phyloP scores from a whole-genome alignment of 1,140 invertebrate species.

The Ctenoplectra terminalis region DNA sequence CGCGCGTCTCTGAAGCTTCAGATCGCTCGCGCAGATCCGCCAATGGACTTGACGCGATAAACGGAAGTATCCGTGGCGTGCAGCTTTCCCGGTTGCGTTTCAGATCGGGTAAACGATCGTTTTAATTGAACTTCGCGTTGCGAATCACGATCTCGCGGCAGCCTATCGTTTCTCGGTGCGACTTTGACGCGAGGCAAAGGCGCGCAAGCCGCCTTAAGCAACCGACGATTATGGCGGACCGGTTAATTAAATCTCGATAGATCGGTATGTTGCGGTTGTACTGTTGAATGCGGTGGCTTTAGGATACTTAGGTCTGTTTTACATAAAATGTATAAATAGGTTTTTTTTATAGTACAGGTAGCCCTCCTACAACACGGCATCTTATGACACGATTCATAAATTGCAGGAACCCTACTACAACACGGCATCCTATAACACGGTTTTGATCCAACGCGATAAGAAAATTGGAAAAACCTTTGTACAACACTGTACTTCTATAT shows the following conservation, averaged over 20 bases:
- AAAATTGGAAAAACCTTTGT: no score
- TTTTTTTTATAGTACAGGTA: no score
- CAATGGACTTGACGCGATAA: not conserved
- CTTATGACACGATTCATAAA: no score
- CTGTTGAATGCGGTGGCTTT: no score
- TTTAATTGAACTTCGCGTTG: not conserved
- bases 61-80: not conserved
- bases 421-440: no score
- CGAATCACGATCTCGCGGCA: not conserved
- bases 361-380: no score
- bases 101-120: not conserved
- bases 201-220: not conserved
- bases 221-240: not conserved
- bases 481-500: no score
- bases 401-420: no score
- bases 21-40: not conserved
- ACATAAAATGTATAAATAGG: no score
- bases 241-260: conserved; percentile 9
- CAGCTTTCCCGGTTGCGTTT: not conserved
- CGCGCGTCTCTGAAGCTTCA: not conserved
- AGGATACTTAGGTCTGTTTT: no score
- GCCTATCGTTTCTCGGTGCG: not conserved
- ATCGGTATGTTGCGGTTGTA: not conserved
- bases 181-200: not conserved
- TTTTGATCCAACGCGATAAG: no score